These are phyloP conservation scores for Glaucopsyche alexis DNA, from an alignment of 2,888 invertebrate species.

Conservation along the genomic window DNA sequence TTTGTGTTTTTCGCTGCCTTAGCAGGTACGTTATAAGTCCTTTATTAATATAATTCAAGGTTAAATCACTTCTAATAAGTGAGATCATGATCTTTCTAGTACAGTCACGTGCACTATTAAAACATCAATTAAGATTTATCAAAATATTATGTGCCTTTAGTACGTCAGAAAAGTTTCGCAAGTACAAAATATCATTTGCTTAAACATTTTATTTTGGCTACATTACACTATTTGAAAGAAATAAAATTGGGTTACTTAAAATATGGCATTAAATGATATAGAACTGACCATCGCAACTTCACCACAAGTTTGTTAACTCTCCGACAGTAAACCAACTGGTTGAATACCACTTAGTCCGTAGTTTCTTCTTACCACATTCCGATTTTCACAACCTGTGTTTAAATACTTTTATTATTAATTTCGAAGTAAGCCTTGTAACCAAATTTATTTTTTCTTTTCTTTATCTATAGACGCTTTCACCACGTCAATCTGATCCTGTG, in stretches of 20 bases:
- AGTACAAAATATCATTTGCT: no score
- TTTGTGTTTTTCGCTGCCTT: constrained; percentile 39
- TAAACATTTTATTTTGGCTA: no score
- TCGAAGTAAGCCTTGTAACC: neutral
- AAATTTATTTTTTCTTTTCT: no score
- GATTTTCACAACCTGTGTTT: neutral
- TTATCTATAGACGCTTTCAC: no score
- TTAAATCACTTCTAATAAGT: constrained; percentile 9
- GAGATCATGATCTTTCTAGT: neutral
- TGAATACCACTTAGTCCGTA: neutral
- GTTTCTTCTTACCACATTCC: neutral
- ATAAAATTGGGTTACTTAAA: neutral
- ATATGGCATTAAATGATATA: neutral
- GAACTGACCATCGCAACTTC: constrained; percentile 2
- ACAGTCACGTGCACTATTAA: no score
- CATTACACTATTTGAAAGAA: neutral
- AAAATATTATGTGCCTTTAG: no score
- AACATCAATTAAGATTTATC: no score
- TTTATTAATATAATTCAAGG: constrained; percentile 6
- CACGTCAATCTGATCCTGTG: no score
- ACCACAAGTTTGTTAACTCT: constrained; percentile 8
- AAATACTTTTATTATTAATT: neutral
- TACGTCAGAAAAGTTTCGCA: no score
- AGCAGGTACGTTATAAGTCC: constrained; percentile 42
- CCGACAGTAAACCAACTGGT: constrained; percentile 2